These are phyloP conservation scores for Phthorimaea operculella DNA, from an alignment of 1,140 invertebrate genomes.

Conservation along the genomic window DNA sequence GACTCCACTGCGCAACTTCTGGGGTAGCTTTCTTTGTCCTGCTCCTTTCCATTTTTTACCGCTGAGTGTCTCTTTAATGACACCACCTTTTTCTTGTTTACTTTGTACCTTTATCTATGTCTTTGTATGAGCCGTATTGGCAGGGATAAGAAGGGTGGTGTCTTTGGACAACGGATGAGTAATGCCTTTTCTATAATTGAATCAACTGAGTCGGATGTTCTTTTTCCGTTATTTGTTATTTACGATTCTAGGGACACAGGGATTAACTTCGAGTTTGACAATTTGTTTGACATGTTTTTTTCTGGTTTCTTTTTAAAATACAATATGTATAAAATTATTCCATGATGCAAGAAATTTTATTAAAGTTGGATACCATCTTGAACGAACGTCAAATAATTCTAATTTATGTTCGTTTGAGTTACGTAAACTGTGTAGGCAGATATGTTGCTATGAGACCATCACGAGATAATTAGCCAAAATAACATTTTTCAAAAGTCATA, in stretches of 20 bases:
- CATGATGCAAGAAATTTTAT: neutral
- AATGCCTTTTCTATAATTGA: slow-evolving; percentile 36
- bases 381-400: slow-evolving; percentile 4
- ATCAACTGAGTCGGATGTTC: slow-evolving; percentile 19
- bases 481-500: neutral
- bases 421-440: neutral
- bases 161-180: slow-evolving; percentile 46
- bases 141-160: slow-evolving; percentile 27
- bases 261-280: slow-evolving; percentile 17
- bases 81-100: slow-evolving; percentile 40
- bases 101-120: slow-evolving; percentile 36
- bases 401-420: neutral
- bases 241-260: slow-evolving; percentile 19
- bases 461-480: neutral
- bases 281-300: slow-evolving; percentile 42
- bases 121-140: slow-evolving; percentile 21
- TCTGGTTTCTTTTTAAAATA: no score
- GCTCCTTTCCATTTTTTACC: slow-evolving; percentile 29
- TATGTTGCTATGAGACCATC: neutral
- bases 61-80: slow-evolving; percentile 43
- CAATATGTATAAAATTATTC: neutral
- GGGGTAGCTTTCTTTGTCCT: slow-evolving; percentile 17
- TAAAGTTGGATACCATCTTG: neutral
- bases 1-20: slow-evolving; percentile 11
- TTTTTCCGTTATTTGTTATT: slow-evolving; percentile 36